Evolutionary conservation across 2,888 invertebrate species (phyloP), one percentile per base, ranked within the genome.

Genomic region (Cerceris rybyensis): DNA sequence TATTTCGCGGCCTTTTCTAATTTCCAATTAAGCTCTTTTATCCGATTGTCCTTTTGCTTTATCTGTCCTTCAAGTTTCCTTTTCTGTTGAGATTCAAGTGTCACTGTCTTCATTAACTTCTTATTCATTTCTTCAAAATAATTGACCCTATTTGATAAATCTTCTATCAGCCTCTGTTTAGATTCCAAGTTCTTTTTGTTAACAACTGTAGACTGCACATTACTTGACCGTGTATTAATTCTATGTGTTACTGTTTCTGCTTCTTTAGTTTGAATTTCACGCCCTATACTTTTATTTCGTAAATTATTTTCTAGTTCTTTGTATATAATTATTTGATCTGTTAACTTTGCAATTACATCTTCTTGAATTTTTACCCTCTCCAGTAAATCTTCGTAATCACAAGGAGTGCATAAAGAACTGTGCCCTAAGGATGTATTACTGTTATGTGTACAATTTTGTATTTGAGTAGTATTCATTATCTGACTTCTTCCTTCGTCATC

Each of bases 21-120:
- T 69, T 92, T 92, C 91, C 91, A 91, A 43, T 91, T 90, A 8
- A 92, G 78, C 50, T 91, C 91, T 69, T 91, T 91, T 69, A 92
- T 91, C 17, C 82, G 84, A 81, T 88, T 90, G 68, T 92, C 91
- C 17, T 88, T 86, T 61, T 88, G 89, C 41, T 87, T 89, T 2
- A 92, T 80, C 41, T 90, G 89, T 16, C 83, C 83, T 57, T 89
- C 89, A 0, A 89, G 71, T 60, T 89, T 89, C 17, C 88, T 86
- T 39, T 86, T 86, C 54, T 90, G 88, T 17, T 89, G 89, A 58
- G 86, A 78, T 69, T 90, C 90, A 5, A 85, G 49, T 6, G 86
- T 86, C 9, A 91, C 70, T 9, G 85, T 87, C 65, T 89, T 90
- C 85, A 88, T 88, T 16, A 92, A 68, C 58, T 88, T 88, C 54